phyloP scores from a whole-genome alignment of 2,888 invertebrate genomes.

The Eristalinus aeneus region DNA sequence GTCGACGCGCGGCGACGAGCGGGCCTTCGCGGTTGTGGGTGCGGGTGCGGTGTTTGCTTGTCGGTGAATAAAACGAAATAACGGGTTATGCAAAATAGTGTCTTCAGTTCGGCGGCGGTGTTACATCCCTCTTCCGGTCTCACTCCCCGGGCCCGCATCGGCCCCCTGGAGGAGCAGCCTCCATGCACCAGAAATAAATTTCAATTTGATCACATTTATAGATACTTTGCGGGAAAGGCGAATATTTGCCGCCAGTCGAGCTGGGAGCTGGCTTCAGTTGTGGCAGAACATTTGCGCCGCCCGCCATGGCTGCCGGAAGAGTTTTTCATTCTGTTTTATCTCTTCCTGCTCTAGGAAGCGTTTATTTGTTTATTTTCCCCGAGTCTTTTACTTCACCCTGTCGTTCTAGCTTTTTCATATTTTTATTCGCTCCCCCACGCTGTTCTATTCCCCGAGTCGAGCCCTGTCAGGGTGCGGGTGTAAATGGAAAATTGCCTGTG shows the following conservation, averaged over 20 bases:
- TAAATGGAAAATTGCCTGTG: slow-evolving; percentile 39
- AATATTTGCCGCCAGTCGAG: slow-evolving; percentile 44
- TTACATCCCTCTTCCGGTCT: slow-evolving; percentile 2
- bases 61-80: slow-evolving; percentile 64
- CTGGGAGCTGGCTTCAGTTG: neutral
- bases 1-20: neutral
- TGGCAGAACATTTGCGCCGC: slow-evolving; percentile 14
- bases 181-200: slow-evolving; percentile 59
- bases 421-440: slow-evolving; percentile 39
- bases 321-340: slow-evolving; percentile 66
- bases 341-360: slow-evolving; percentile 57
- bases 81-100: slow-evolving; percentile 70
- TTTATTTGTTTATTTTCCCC: slow-evolving; percentile 68
- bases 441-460: neutral
- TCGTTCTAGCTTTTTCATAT: slow-evolving; percentile 48
- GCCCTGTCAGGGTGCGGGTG: neutral
- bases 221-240: slow-evolving; percentile 50
- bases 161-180: neutral
- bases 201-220: slow-evolving; percentile 68
- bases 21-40: neutral
- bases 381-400: slow-evolving; percentile 61
- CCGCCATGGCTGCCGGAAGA: slow-evolving; percentile 55
- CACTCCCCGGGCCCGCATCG: neutral
- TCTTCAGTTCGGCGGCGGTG: slow-evolving; percentile 36
- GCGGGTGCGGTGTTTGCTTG: slow-evolving; percentile 31